These are phyloP conservation scores for Euplagia quadripunctaria DNA, from an alignment of 2,888 invertebrate species.

Conservation along the genomic window DNA sequence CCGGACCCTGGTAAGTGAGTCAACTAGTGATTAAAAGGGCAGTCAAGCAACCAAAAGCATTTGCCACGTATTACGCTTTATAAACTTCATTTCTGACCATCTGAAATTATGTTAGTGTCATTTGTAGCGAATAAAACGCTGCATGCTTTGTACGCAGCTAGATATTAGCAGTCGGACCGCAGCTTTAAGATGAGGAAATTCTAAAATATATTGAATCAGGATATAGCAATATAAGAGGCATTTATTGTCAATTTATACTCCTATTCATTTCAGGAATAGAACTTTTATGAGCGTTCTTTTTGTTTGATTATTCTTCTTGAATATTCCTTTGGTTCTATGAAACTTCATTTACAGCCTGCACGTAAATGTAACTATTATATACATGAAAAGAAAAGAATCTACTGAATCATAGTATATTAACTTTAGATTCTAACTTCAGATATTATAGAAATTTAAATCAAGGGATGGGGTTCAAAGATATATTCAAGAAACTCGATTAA, in stretches of 20 bases:
- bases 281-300: conserved; percentile 52
- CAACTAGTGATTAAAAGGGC: background rate
- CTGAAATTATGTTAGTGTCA: background rate
- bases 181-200: conserved; percentile 37
- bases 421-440: background rate
- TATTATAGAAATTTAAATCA: background rate
- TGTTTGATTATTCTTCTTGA: conserved; percentile 39
- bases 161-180: background rate
- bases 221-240: conserved; percentile 58
- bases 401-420: background rate
- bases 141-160: background rate
- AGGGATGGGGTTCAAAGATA: too few relatives aligned
- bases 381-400: background rate
- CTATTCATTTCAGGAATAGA: conserved; percentile 57
- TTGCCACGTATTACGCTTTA: background rate
- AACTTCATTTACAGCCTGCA: conserved; percentile 12
- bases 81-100: background rate
- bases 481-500: background rate
- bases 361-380: conserved; percentile 1
- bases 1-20: background rate
- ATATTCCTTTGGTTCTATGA: conserved; percentile 35
- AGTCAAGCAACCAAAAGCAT: background rate
- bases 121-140: background rate
- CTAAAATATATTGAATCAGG: conserved; percentile 61
- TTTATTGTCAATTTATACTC: conserved; percentile 65